Base-by-base conservation (phyloP, 2,888 invertebrate species). In the Eupithecia exiguata region DNA sequence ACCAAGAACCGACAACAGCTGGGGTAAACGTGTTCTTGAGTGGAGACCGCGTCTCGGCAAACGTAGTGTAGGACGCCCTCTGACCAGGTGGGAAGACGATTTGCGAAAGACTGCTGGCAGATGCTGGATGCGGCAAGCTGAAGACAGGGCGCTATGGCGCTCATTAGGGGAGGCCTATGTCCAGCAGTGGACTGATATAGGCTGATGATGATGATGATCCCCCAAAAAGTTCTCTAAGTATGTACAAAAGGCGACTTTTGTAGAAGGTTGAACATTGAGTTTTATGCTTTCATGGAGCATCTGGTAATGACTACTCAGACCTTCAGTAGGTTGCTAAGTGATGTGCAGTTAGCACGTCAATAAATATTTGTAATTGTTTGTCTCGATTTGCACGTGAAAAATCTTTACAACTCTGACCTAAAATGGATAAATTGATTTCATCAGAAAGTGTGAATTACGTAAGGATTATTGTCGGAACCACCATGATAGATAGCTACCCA, bases 261-360 rank as follows among this genome's bases (percentile, higher is more conserved):
- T 58, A 58, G 58, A 58, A 25, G 14, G 25, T 4, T 4, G 12
- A 25, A 25, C 25, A 25, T 25, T 58, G 5, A 25, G 0, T 25
- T 58, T 25, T 14, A 58, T 25, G 58, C 58, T 14, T 12, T 21
- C 25, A 58, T 58, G 25, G 58, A 21, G 10, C 12, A 58, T 53
- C 49, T 53, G 21, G 49, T 21, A 25, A 58, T 25, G 14, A 72
- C 70, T 67, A 78, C 49, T 36, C 25, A 43, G 62, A 65, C 70
- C 70, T 71, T 72, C 78, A 71, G 66, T 73, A 68, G 72, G 71
- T 71, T 72, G 79, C 76, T 80, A 79, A 78, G 76, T 80, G 75
- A 72, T 72, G 66, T 16, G 63, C 76, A 73, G 78, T 79, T 78
- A 75, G 69, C 79, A 78, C 69, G 69, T 68, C 71, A 40, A 65